These are phyloP conservation scores for Cyprinodon tularosa DNA, from an alignment of 2,113 vertebrate species.

Conservation along the genomic window DNA sequence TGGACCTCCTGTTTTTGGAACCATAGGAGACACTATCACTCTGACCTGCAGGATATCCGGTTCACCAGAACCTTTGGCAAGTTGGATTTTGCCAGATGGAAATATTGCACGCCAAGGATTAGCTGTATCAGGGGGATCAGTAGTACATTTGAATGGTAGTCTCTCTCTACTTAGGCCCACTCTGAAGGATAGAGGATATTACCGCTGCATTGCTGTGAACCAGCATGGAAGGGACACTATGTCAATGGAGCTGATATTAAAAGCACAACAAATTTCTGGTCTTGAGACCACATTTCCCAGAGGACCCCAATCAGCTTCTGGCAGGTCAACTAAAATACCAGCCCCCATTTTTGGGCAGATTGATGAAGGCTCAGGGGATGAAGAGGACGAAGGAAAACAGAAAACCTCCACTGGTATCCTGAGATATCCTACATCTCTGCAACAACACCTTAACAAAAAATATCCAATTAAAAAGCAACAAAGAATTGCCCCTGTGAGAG, in stretches of 20 bases:
- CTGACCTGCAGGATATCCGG: slow-evolving; percentile 81
- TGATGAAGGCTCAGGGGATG: slow-evolving; percentile 83
- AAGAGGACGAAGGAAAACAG: slow-evolving; percentile 71
- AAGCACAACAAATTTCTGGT: slow-evolving; percentile 63
- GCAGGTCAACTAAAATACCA: slow-evolving; percentile 69
- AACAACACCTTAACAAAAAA: slow-evolving; percentile 27
- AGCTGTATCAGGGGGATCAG: slow-evolving; percentile 75
- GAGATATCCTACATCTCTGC: slow-evolving; percentile 10
- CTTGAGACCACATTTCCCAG: slow-evolving; percentile 68
- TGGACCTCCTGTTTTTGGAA: slow-evolving; percentile 69
- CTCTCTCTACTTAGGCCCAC: slow-evolving; percentile 80
- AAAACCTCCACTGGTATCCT: slow-evolving; percentile 40
- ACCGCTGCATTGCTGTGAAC: slow-evolving; percentile 89
- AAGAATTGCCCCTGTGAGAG: slow-evolving; percentile 50
- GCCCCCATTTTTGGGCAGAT: slow-evolving; percentile 68
- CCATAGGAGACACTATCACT: slow-evolving; percentile 76
- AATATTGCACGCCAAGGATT: slow-evolving; percentile 64
- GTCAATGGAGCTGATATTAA: slow-evolving; percentile 79
- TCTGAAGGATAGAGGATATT: slow-evolving; percentile 82
- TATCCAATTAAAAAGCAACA: slow-evolving; percentile 30
- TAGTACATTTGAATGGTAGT: slow-evolving; percentile 81
- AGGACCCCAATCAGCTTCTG: slow-evolving; percentile 79
- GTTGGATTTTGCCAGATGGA: slow-evolving; percentile 88
- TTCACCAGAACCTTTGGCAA: slow-evolving; percentile 81
- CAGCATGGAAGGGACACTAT: slow-evolving; percentile 83